Conservation (phyloP, 2,113 vertebrate genomes). For the Vicugna pacos region DNA sequence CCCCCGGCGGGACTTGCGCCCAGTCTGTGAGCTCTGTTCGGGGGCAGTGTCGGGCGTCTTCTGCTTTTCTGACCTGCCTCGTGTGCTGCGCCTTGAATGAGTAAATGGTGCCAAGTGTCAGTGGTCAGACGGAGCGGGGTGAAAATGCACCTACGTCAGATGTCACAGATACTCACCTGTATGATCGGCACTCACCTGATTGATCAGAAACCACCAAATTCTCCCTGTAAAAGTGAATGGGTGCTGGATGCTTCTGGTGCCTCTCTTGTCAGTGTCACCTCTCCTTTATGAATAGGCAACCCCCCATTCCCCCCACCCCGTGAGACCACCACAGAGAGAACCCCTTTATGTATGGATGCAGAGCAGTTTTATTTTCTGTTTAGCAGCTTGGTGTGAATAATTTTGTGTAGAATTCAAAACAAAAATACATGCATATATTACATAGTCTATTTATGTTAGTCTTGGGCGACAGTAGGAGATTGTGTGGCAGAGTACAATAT, state of each 20-base stretch:
- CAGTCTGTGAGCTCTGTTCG: not conserved
- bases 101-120: too few species aligned
- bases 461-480: not conserved
- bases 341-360: accelerated
- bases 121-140: too few species aligned
- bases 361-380: not conserved
- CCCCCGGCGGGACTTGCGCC: accelerated
- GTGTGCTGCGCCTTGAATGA: too few species aligned
- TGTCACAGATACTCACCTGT: too few species aligned
- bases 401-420: not conserved
- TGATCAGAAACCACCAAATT: accelerated
- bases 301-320: accelerated
- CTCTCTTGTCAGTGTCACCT: not conserved
- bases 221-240: not conserved
- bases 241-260: not conserved
- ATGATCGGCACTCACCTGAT: too few species aligned
- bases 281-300: not conserved
- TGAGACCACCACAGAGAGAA: accelerated
- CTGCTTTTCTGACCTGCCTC: too few species aligned
- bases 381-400: not conserved
- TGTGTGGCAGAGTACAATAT: not conserved
- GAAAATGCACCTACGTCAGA: too few species aligned
- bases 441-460: not conserved
- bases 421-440: not conserved
- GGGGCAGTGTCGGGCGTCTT: too few species aligned